Base-by-base conservation (phyloP, 2,888 invertebrate species). In the Erebia palarica region DNA sequence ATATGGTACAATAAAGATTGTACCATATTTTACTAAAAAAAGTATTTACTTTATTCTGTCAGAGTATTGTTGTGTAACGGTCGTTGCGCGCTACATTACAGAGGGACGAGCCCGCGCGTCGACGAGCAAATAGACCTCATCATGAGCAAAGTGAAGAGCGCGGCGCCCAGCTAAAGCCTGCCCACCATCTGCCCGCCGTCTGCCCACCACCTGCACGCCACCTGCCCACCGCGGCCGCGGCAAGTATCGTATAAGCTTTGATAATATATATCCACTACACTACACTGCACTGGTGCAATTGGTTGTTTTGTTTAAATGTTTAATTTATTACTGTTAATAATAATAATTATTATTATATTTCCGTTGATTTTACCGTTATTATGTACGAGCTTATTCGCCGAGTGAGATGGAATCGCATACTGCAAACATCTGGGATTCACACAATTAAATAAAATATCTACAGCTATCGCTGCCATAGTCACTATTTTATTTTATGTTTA, bases 101-200 rank as follows among this genome's bases (percentile, higher is more conserved):
- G 92, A 72, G 98, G 98, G 57, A 95, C 95, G 72, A 97, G 97
- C 73, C 94, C 95, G 78, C 95, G 98, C 78, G 94, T 97, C 73
- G 98, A 98, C 89, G 95, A 96, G 79, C 94, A 97, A 78, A 96
- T 98, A 78, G 96, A 96, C 77, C 94, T 95, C 79, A 95, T 98
- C 77, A 94, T 95, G 88, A 94, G 95, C 83, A 95, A 95, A 84
- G 75, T 92, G 71, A 89, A 65, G 51, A 27, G 70, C 60, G 73
- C 89, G 65, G 67, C 60, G 47, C 55, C 71, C 55, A 66, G 71
- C 68, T 73, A 71, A 77, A 68, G 14, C 13, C 57, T 11, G 21
- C 21, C 64, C 65, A 11, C 53, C 13, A 11, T 11, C 36, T 9
- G 11, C n/a, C 11, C 36, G 3, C 63, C 21, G 3, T 14, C 14